Base-by-base conservation (phyloP, 2,113 vertebrate genomes). In the Nycticorax nycticorax region DNA sequence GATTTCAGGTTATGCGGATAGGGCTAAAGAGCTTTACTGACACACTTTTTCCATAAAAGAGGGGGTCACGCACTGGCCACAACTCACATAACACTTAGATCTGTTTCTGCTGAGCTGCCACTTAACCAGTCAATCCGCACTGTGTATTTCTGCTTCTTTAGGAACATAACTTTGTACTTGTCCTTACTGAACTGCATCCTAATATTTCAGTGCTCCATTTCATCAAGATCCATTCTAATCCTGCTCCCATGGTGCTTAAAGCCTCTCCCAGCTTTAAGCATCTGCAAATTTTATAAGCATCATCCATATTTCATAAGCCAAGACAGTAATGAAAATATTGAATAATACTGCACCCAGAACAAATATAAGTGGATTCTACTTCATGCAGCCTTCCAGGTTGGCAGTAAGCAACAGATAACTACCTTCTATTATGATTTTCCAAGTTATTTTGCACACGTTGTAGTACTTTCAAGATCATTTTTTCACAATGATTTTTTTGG, bases 231-330 rank as follows among this genome's bases (percentile, higher is more conserved):
- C 60, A 52, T 73, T 89, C 64, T 87, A 92, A 84, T 81, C 83
- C 89, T 50, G 26, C 76, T 91, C 64, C 55, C 45, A 23, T 10
- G 22, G 32, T 77, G 88, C 75, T 88, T 94, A 90, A 92, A 91
- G 55, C 41, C 20, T 94, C 79, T 67, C 75, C 47, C 41, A 77
- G 72, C 50, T 77, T 93, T 89, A 88, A 92, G 64, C 63, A 71
- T 67, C 55, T 94, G 91, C 59, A 95, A 88, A 89, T 95, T 95
- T 93, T 86, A 96, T 93, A 93, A 91, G 93, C 56, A 63, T 78
- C 76, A 93, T 96, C 73, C 87, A 95, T 96, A 93, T 92, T 93
- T 96, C 91, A 96, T 95, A 89, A 95, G 68, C 47, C 52, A 92
- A 89, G 91, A 63, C 83, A 84, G 73, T 93, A 93, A 92, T 87